Evolutionary conservation across 2,888 invertebrate species (phyloP).

Genomic region (Sminthurides aquaticus): DNA sequence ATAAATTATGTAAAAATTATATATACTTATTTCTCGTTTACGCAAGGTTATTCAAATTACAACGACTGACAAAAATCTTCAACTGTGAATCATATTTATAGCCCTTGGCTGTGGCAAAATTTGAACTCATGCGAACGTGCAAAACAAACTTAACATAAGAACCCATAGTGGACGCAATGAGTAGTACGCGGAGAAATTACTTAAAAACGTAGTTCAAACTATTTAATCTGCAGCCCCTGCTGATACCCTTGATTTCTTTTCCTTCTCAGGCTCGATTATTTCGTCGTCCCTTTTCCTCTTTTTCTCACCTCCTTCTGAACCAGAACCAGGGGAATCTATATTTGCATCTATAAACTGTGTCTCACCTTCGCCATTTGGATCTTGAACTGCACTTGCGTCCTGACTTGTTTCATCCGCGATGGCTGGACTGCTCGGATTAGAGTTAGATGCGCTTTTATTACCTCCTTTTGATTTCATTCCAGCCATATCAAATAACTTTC

Average conservation of each 20-base stretch:
- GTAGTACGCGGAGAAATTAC: no score
- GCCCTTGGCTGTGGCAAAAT: neutral
- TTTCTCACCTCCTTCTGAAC: neutral
- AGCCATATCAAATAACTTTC: conserved; percentile 33
- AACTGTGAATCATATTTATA: no score
- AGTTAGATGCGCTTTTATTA: neutral
- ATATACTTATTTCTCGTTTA: no score
- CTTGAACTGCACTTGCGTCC: neutral
- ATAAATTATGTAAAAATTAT: no score
- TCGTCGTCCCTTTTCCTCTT: neutral
- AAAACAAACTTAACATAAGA: no score
- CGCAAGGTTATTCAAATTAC: neutral
- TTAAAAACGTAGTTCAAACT: no score
- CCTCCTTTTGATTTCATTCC: conserved; percentile 17
- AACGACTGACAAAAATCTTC: neutral
- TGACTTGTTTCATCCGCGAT: neutral
- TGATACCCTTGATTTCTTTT: neutral
- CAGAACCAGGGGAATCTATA: neutral
- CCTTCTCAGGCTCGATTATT: neutral
- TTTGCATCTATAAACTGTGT: neutral
- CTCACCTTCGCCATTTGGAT: neutral
- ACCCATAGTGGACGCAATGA: no score
- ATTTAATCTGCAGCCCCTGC: no score
- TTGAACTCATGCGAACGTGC: no score
- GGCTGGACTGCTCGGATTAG: conserved; percentile 11